Base-by-base conservation (phyloP, 2,113 vertebrate genomes). In the Brachionichthys hirsutus region DNA sequence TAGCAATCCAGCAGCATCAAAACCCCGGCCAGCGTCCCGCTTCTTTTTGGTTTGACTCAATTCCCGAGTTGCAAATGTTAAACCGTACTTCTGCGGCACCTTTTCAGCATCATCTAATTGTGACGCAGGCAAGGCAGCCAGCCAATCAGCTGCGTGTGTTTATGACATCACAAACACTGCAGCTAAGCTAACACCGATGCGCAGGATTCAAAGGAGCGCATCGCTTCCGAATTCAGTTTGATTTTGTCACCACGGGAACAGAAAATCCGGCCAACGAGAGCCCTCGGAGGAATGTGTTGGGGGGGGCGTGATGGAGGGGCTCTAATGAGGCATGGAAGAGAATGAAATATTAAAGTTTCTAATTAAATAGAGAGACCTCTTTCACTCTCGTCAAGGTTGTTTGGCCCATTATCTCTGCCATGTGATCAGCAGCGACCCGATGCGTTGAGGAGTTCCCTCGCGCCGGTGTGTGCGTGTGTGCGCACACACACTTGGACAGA, bases 291-390 rank as follows among this genome's bases (percentile, higher is more conserved):
- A 35, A 64, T 49, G 73, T 53, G 64, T 58, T 56, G 5, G 58
- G 70, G 74, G 62, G 73, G 77, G 85, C 62, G 63, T 87, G 88
- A 86, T 85, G 86, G 89, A 90, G 80, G 73, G 61, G 72, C 81
- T 84, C 77, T 91, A 90, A 92, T 91, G 89, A 92, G 89, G 83
- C 81, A 82, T 77, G 82, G 82, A 83, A 77, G 70, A 89, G 82
- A 84, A 90, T 90, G 89, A 92, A 92, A 90, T 92, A 91, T 91
- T 89, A 89, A 92, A 90, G 85, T 90, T 91, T 90, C 89, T 91
- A 90, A 92, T 91, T 92, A 90, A 90, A 89, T 88, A 81, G 84
- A 87, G 77, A 88, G 86, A 90, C 89, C 89, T 88, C 83, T 85
- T 85, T 70, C 81, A 82, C 82, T 85, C 72, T 84, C 52, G 84